Evolutionary conservation across 2,113 vertebrate genomes (phyloP), one percentile per base, ranked within the genome.

Genomic region (Dolichallabes microphthalmus): DNA sequence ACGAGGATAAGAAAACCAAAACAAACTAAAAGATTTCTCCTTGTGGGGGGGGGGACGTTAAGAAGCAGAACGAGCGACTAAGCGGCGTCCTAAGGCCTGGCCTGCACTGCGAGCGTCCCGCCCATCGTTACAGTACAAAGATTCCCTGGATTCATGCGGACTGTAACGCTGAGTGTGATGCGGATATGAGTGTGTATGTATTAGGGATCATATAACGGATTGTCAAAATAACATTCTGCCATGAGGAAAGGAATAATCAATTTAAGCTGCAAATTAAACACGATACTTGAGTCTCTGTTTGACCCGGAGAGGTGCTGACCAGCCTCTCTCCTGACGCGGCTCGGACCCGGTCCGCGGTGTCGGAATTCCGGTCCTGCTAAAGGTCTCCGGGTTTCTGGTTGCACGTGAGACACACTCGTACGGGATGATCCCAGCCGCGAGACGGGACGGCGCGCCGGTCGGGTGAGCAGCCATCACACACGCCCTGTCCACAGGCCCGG

Each of bases 341-440:
- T 4, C n/a, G 45, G 45, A 45, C 45, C 45, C 45, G 45, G 45
- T 45, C 45, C 45, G 45, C 45, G 45, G 45, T 19, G 4, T n/a
- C 68, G 15, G 55, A n/a, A 32, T 15, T 75, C 58, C 75, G 1
- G 74, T 90, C 86, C 85, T 92, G 95, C 96, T 98, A 99, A 93
- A 99, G 98, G 74, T 99, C 98, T 58, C 97, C 97, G 1, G 96
- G 93, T 93, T 98, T 98, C 94, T 99, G 97, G 95, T 93, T 96
- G 95, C 98, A 99, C 87, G 95, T 93, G 89, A 95, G 94, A 90
- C 98, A 99, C 85, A 99, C 97, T 88, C 98, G 94, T 86, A 99
- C 98, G 0, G 97, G 97, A 91, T 99, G 98, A 94, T 99, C 97
- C 98, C 98, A 99, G 85, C 98, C 98, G 0, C 98, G 94, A 25